A percentile compares a stretch with the other conserved stretches of the same genome.
Evolutionary conservation across 2,797 vertebrate species (phyloP).

Genomic region (Heliangelus exortis): DNA sequence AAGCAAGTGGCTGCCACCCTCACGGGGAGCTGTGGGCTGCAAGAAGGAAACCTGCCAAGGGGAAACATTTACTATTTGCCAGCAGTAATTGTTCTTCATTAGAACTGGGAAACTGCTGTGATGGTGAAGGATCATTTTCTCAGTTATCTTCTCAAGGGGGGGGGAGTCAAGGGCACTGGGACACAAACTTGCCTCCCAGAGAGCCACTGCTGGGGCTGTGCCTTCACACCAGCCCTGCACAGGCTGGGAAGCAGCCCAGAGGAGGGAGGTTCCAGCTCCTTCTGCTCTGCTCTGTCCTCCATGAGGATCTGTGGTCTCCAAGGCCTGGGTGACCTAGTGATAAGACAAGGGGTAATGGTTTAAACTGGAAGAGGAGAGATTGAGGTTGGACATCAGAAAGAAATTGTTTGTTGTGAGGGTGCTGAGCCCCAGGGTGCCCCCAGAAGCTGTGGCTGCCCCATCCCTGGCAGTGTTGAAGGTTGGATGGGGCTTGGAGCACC

Average conservation of each 20-base stretch:
- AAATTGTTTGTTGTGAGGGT: too few species aligned
- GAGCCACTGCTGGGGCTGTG: rapidly evolving
- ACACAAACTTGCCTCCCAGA: background rate
- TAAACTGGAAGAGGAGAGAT: too few species aligned
- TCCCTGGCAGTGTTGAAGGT: too few species aligned
- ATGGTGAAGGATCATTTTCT: background rate
- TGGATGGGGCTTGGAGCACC: too few species aligned
- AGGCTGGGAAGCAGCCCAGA: background rate
- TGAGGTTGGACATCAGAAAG: too few species aligned
- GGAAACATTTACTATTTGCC: background rate
- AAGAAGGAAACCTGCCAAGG: background rate
- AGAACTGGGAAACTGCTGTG: background rate
- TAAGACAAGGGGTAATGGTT: too few species aligned
- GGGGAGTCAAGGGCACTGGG: background rate
- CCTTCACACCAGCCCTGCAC: background rate
- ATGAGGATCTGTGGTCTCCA: background rate
- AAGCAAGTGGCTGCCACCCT: conserved; percentile 21
- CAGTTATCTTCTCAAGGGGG: background rate
- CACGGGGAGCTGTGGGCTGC: background rate
- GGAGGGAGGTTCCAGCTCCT: background rate
- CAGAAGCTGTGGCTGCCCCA: too few species aligned
- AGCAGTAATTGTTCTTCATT: background rate
- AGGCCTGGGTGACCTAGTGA: rapidly evolving
- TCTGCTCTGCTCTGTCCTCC: background rate
- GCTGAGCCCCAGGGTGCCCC: too few species aligned